These are phyloP conservation scores for Zosterops hypoxanthus DNA, from an alignment of 2,113 vertebrate genomes.

Conservation along the genomic window DNA sequence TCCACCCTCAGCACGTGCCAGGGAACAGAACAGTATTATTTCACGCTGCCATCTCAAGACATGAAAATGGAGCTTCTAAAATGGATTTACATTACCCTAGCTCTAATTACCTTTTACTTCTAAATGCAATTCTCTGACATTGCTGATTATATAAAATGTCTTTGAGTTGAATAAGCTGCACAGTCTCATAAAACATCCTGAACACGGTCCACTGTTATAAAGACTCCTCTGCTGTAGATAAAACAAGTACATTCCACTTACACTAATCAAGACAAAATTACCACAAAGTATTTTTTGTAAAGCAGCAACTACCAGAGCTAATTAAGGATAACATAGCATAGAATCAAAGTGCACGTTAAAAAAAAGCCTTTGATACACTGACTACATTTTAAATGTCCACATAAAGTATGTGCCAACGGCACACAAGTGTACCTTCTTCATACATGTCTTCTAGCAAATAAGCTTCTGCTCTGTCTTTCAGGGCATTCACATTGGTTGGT, in stretches of 20 bases:
- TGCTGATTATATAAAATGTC: not conserved
- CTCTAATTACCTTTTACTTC: not conserved
- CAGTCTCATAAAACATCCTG: not conserved
- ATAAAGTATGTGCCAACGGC: not conserved
- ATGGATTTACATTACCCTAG: not conserved
- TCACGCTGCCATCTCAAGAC: not conserved
- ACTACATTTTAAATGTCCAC: not conserved
- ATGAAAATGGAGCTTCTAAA: not conserved
- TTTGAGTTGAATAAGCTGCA: not conserved
- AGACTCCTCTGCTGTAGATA: not conserved
- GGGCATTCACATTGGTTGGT: slow-evolving; percentile 84
- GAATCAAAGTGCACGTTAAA: not conserved
- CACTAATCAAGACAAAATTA: slow-evolving; percentile 15
- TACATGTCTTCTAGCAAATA: slow-evolving; percentile 91
- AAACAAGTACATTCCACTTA: not conserved
- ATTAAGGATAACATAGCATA: not conserved
- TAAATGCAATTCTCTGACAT: not conserved
- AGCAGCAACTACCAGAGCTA: not conserved
- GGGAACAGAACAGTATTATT: not conserved
- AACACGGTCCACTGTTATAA: not conserved
- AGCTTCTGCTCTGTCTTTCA: slow-evolving; percentile 93
- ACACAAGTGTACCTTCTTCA: slow-evolving; percentile 83
- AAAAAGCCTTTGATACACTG: not conserved
- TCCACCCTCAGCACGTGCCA: not conserved
- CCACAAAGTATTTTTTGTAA: not conserved